A percentile compares a stretch with the other conserved stretches of the same genome.
These are phyloP conservation scores for Elgaria multicarinata DNA, from an alignment of 2,113 vertebrate genomes.

Conservation along the genomic window DNA sequence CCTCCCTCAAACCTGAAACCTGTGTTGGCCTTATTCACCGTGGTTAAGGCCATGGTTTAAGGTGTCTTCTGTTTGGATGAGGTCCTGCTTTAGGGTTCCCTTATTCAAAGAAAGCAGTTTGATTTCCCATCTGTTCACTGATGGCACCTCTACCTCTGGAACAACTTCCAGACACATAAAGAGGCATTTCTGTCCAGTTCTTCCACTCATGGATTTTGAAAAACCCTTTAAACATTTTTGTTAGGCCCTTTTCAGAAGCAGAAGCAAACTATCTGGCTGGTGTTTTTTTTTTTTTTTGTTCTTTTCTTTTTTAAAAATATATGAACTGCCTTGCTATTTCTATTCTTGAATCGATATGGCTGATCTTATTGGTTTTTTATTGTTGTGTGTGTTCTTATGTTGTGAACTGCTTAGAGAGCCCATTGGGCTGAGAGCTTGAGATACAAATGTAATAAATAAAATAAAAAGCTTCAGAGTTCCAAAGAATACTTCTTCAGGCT, in stretches of 20 bases:
- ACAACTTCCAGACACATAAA: too few species aligned
- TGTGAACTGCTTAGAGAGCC: background rate
- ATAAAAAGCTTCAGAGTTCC: background rate
- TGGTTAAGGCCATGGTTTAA: too few species aligned
- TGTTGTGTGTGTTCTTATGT: background rate
- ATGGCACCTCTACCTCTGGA: background rate
- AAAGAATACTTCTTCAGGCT: too few species aligned
- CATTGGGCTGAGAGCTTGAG: background rate
- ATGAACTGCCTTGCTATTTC: background rate
- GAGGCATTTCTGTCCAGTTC: background rate
- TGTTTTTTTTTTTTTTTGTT: background rate
- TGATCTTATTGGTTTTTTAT: background rate
- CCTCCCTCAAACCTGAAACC: too few species aligned
- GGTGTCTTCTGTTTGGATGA: too few species aligned
- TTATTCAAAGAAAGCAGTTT: background rate
- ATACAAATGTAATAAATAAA: background rate
- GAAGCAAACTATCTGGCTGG: too few species aligned
- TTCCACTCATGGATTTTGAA: too few species aligned
- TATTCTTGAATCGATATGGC: background rate
- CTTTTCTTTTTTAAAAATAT: background rate
- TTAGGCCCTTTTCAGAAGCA: too few species aligned
- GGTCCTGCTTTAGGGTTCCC: too few species aligned
- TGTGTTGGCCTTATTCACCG: too few species aligned
- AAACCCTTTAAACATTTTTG: too few species aligned
- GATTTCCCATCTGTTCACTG: constrained; percentile 12